Conservation (phyloP, 2,797 vertebrate species). For the Fundulus diaphanus region DNA sequence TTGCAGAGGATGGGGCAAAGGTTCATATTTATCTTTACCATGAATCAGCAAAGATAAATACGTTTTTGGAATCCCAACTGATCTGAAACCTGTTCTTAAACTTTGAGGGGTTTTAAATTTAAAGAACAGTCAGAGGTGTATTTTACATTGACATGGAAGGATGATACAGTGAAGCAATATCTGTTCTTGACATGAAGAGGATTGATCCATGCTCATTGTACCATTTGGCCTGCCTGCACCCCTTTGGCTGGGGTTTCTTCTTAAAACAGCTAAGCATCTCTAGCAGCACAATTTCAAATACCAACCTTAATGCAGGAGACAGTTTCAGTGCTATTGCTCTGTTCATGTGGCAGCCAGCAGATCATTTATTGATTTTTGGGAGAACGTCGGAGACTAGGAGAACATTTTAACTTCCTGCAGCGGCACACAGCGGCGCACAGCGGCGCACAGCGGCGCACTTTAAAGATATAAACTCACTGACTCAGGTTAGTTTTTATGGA, state of each 20-base stretch:
- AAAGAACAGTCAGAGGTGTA: not conserved
- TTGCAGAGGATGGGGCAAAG: no score
- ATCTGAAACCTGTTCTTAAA: not conserved
- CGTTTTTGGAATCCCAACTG: not conserved
- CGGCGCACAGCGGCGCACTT: conserved; percentile 12
- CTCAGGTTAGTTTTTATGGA: not conserved
- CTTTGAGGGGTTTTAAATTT: not conserved
- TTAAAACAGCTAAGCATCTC: conserved; percentile 10
- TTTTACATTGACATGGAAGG: not conserved
- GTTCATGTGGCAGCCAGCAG: conserved; percentile 16
- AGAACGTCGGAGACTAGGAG: conserved; percentile 24
- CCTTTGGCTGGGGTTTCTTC: conserved; percentile 9
- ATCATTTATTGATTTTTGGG: conserved; percentile 36
- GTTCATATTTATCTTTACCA: no score
- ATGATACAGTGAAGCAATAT: not conserved
- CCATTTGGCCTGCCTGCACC: not conserved
- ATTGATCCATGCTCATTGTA: not conserved
- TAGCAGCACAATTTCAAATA: conserved; percentile 23
- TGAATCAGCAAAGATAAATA: not conserved
- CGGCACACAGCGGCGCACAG: no score
- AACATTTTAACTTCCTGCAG: conserved; percentile 30
- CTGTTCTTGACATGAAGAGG: not conserved
- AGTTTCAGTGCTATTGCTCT: conserved; percentile 23
- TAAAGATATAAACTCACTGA: not conserved
- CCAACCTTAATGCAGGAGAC: conserved; percentile 25